Percentiles rank a stretch among this genome's conserved stretches.
These are phyloP conservation scores for Acleris literana DNA, from an alignment of 2,888 invertebrate species.

Conservation along the genomic window DNA sequence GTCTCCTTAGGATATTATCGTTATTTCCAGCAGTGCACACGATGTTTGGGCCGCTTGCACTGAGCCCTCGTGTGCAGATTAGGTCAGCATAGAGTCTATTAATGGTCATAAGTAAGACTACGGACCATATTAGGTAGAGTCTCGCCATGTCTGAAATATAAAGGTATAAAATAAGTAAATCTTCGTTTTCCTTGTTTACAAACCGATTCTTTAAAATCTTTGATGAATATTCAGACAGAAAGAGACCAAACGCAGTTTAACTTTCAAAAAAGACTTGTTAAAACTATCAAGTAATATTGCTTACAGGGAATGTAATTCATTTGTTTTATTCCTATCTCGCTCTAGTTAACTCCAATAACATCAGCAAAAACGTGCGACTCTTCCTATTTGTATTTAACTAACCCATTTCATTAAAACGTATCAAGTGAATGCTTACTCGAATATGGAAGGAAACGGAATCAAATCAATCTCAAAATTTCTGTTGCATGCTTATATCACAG, in stretches of 20 bases:
- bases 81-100: slow-evolving; percentile 14
- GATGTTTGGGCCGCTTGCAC: slow-evolving; percentile 4
- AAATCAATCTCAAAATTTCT: too few species aligned
- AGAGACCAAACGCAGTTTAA: too few species aligned
- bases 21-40: slow-evolving; percentile 16
- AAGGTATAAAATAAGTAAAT: not conserved
- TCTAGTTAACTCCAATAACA: too few species aligned
- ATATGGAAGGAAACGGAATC: too few species aligned
- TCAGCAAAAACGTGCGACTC: too few species aligned
- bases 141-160: slow-evolving; percentile 25
- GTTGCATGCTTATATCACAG: too few species aligned
- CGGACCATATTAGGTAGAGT: not conserved
- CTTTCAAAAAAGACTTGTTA: not conserved
- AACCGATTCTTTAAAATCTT: not conserved
- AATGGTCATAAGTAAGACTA: slow-evolving; percentile 8
- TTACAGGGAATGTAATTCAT: not conserved
- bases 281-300: not conserved
- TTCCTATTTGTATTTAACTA: too few species aligned
- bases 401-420: too few species aligned
- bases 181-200: slow-evolving; percentile 26
- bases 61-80: slow-evolving; percentile 8
- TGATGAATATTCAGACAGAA: too few species aligned
- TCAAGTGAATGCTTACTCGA: too few species aligned
- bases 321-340: too few species aligned
- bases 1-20: slow-evolving; percentile 15